Evolutionary conservation across 2,888 invertebrate species (phyloP), one percentile per base, ranked within the genome.

Genomic region (Catocala sponsa): DNA sequence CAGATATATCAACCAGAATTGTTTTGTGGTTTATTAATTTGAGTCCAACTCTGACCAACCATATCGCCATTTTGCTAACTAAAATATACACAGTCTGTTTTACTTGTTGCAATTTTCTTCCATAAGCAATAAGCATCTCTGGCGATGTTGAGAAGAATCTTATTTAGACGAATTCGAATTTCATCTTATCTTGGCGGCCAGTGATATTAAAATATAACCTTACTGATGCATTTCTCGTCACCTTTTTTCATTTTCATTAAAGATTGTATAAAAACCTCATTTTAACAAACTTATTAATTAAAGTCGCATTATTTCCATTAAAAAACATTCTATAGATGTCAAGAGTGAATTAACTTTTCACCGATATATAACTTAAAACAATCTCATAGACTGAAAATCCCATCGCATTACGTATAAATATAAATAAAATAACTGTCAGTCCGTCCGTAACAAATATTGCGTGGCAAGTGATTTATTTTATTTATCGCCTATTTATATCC

Each of bases 401-500:
- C 47, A 47, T 47, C 13, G 9, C 25, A 7, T 6, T 42, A 42
- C 5, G 10, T 42, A 46, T 13, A 47, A 10, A n/a, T 49, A 49
- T 49, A 49, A 32, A 49, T 49, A 49, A 49, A 49, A 49, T 49
- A 49, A 49, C 33, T 49, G 48, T 49, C 48, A n/a, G 48, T 49
- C n/a, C 15, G 42, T 48, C n/a, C 6, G 54, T 55, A 68, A 58
- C 43, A 33, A 58, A 70, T 51, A 41, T 44, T 51, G 25, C 10
- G 63, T 46, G 58, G 59, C 6, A 54, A 54, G 55, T 49, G 47
- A 65, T 73, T 59, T 47, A 61, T 61, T 64, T 59, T 65, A 64
- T 73, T 74, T 70, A 70, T 64, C 9, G 43, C 12, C 56, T 62
- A 69, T 69, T 69, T 69, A 59, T 54, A 56, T 49, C 12, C 7